Percentiles rank a stretch among this genome's conserved stretches.
Conservation (phyloP, 2,888 invertebrate genomes). For the Meta bourneti region DNA sequence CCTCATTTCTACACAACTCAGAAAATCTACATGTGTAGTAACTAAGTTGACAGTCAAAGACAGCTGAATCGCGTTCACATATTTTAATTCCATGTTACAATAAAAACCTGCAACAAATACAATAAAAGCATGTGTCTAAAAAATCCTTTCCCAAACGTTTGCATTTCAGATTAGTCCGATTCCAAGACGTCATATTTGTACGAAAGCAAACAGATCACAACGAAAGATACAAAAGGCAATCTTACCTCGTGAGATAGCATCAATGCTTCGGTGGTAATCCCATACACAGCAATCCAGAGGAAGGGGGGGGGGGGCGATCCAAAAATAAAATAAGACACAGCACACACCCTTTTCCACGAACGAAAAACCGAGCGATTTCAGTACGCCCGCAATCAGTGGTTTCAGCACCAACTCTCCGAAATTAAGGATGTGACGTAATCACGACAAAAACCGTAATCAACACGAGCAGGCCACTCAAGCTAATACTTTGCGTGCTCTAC, state of each 20-base stretch:
- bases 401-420: not conserved
- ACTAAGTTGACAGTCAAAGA: too few relatives aligned
- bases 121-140: too few relatives aligned
- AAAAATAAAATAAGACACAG: not conserved
- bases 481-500: not conserved
- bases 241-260: conserved; percentile 62
- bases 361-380: not conserved
- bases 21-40: too few relatives aligned
- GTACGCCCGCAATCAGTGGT: not conserved
- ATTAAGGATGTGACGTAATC: conserved; percentile 58
- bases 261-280: conserved; percentile 12
- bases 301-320: not conserved
- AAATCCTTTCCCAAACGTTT: too few relatives aligned
- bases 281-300: conserved; percentile 28
- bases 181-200: not conserved
- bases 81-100: too few relatives aligned
- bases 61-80: too few relatives aligned
- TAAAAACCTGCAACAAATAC: too few relatives aligned
- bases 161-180: too few relatives aligned
- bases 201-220: not conserved
- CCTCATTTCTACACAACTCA: too few relatives aligned
- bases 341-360: conserved; percentile 49
- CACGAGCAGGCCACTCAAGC: not conserved
- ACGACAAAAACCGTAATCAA: conserved; percentile 49
- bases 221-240: not conserved